Base-by-base conservation (phyloP, 2,888 invertebrate species). In the Ferrisia virgata region DNA sequence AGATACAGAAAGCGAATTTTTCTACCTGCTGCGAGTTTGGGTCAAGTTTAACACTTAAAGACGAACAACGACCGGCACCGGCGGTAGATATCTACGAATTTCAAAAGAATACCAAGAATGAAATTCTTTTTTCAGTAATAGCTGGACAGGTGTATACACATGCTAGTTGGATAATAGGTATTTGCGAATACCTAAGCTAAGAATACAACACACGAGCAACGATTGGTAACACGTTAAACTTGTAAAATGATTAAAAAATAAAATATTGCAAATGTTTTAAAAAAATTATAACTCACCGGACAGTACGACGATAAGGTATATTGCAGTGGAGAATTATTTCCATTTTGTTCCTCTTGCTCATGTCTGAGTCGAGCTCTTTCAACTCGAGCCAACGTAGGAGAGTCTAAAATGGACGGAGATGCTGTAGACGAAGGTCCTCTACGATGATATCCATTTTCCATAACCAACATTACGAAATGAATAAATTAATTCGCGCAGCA, bases 361-460 rank as follows among this genome's bases (percentile, higher is more conserved):
- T 91, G 89, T 85, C 91, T 89, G 86, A 91, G 87, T 86, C 91
- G 90, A 72, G 91, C 92, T 87, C 91, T 90, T 88, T 91, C 91
- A 85, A 91, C 92, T 86, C 91, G 89, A 85, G 91, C 91, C 87
- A 92, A 89, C 86, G 91, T 91, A 86, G 91, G 92, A 86, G 91
- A 92, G 88, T 92, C 91, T 87, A 91, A 88, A 86, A 92, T 90
- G 84, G 91, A 90, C 85, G 90, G 89, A 9, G 90, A 85, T 13
- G 84, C 53, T 11, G 53, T 78, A 0, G 84, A 80, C 79, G 84
- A 78, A 31, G 84, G 84, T 31, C 84, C 82, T 64, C 82, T 8
- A 5, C 82, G 58, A 36, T 82, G 82, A 22, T 82, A 82, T 89
- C 69, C 89, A 88, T 85, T 82, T 85, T 85, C 85, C 79, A 85